phyloP scores from a whole-genome alignment of 2,113 vertebrate species.

The Cervus canadensis region DNA sequence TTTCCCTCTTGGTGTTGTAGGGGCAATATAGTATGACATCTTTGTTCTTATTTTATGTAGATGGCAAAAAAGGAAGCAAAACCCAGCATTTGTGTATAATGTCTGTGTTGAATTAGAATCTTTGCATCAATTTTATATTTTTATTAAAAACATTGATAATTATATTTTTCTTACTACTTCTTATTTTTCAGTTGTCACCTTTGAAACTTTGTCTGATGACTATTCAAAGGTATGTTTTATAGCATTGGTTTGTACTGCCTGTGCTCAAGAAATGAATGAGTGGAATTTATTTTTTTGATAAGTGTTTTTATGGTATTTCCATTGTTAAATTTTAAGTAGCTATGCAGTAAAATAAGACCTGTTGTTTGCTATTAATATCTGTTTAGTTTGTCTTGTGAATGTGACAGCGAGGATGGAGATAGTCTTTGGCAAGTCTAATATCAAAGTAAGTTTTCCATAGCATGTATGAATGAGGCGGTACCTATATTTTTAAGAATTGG shows the following conservation, averaged over 20 bases:
- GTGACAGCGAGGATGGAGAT: not conserved
- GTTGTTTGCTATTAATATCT: not conserved
- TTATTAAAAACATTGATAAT: not conserved
- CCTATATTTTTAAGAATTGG: not conserved
- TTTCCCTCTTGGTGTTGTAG: not conserved
- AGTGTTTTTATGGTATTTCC: not conserved
- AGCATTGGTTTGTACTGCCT: not conserved
- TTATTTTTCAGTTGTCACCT: slow-evolving; percentile 90
- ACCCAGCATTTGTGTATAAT: not conserved
- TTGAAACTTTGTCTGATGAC: slow-evolving; percentile 97
- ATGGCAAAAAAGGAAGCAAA: not conserved
- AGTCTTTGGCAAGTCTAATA: not conserved
- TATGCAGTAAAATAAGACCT: not conserved
- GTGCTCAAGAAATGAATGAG: not conserved
- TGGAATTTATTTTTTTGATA: not conserved
- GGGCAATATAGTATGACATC: not conserved
- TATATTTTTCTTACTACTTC: slow-evolving; percentile 49
- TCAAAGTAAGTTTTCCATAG: not conserved
- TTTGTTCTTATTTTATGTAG: not conserved
- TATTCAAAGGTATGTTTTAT: slow-evolving; percentile 94
- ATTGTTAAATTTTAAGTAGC: not conserved
- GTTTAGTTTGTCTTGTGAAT: not conserved
- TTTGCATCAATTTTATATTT: not conserved
- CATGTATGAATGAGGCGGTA: not conserved
- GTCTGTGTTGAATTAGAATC: not conserved